Conservation (phyloP, 2,113 vertebrate genomes). For the Apus apus region DNA sequence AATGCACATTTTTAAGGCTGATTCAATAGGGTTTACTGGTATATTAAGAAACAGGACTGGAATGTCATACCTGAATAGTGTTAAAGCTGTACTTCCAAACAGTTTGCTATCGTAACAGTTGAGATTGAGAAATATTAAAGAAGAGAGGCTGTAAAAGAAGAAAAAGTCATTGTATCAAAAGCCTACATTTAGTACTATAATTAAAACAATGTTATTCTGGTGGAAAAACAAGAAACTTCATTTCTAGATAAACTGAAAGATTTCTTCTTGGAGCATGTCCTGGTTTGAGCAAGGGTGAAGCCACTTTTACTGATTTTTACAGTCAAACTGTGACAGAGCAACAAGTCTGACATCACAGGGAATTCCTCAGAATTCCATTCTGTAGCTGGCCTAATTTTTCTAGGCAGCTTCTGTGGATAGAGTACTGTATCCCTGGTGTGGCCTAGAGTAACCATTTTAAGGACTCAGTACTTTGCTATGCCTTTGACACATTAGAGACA, state of each 20-base stretch:
- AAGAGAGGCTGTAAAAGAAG: neutral
- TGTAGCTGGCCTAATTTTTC: neutral
- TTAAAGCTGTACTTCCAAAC: neutral
- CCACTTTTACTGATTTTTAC: too few species aligned
- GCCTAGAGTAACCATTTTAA: neutral
- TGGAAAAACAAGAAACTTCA: neutral
- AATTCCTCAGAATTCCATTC: neutral
- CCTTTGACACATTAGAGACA: neutral
- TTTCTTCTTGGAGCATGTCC: neutral
- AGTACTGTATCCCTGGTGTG: neutral
- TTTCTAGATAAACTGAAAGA: neutral
- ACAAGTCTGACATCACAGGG: neutral
- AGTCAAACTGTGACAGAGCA: neutral
- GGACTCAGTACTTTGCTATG: neutral
- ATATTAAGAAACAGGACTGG: neutral
- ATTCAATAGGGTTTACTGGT: neutral
- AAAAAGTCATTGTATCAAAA: neutral
- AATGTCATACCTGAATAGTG: neutral
- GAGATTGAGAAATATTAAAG: neutral
- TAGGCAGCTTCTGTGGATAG: neutral
- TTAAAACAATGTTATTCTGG: neutral
- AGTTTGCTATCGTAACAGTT: neutral
- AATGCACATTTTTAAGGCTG: neutral
- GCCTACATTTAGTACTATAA: neutral
- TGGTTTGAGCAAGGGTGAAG: too few species aligned